A percentile compares a stretch with the other conserved stretches of the same genome.
phyloP scores from a whole-genome alignment of 2,888 invertebrate species.

The Xanthia togata region DNA sequence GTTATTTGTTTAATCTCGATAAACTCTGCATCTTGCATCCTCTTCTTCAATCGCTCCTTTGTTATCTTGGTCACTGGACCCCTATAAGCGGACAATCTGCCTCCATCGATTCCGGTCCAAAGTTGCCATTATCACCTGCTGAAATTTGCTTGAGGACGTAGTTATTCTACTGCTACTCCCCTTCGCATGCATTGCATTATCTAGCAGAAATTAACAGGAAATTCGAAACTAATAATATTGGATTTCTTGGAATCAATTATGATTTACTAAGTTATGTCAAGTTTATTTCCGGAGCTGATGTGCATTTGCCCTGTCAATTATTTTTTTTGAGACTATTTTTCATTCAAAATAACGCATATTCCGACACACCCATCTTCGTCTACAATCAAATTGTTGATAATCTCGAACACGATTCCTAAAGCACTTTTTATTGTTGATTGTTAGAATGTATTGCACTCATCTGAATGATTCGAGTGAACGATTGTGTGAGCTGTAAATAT shows the following conservation, averaged over 20 bases:
- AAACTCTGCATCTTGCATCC: background rate
- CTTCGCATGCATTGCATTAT: background rate
- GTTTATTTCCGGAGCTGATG: background rate
- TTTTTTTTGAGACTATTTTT: background rate
- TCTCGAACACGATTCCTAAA: conserved; percentile 75
- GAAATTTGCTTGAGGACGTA: too few relatives aligned
- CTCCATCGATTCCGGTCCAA: too few relatives aligned
- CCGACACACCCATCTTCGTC: conserved; percentile 18
- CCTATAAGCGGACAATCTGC: too few relatives aligned
- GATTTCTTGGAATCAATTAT: background rate
- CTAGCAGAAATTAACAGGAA: background rate
- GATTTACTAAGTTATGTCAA: background rate
- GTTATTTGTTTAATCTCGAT: background rate
- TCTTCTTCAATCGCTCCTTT: too few relatives aligned
- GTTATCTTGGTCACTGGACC: too few relatives aligned
- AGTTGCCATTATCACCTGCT: too few relatives aligned
- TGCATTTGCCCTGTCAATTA: background rate
- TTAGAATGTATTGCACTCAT: conserved; percentile 84
- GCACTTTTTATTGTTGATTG: conserved; percentile 84
- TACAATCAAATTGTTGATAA: conserved; percentile 66
- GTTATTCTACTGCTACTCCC: too few relatives aligned
- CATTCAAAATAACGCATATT: conserved; percentile 21
- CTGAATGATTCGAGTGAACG: conserved; percentile 75
- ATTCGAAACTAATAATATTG: background rate
- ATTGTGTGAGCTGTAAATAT: conserved; percentile 83